Conservation (phyloP, 2,113 vertebrate species). For the Hypomesus transpacificus region DNA sequence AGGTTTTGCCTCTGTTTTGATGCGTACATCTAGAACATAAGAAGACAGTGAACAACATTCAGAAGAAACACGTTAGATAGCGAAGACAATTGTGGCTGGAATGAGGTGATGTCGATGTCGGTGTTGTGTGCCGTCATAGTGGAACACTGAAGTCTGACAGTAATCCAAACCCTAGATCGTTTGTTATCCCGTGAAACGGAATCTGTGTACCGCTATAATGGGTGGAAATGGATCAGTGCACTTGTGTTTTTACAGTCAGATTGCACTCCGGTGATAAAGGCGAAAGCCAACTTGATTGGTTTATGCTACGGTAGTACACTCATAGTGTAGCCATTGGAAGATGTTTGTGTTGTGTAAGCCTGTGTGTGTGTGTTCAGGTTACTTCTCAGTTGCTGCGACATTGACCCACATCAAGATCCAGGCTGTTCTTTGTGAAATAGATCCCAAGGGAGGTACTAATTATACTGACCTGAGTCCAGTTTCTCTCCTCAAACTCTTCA, state of each 20-base stretch:
- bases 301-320: no score
- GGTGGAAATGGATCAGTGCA: conserved; percentile 8
- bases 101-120: no score
- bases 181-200: no score
- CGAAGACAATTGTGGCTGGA: no score
- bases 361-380: conserved; percentile 5
- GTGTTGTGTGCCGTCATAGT: neutral
- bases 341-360: no score
- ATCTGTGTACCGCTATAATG: neutral
- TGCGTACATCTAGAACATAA: no score
- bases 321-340: no score
- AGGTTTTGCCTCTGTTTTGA: no score
- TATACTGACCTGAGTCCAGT: conserved; percentile 25
- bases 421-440: conserved; percentile 37
- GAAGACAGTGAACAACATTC: no score
- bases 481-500: neutral
- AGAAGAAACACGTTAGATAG: no score
- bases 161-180: neutral
- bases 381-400: conserved; percentile 13
- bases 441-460: conserved; percentile 51
- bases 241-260: neutral
- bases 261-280: neutral
- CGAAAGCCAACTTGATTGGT: no score
- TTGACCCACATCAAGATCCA: conserved; percentile 61
- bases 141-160: neutral